Base-by-base conservation (phyloP, 1,140 invertebrate species). In the Ceratosolen solmsi region DNA sequence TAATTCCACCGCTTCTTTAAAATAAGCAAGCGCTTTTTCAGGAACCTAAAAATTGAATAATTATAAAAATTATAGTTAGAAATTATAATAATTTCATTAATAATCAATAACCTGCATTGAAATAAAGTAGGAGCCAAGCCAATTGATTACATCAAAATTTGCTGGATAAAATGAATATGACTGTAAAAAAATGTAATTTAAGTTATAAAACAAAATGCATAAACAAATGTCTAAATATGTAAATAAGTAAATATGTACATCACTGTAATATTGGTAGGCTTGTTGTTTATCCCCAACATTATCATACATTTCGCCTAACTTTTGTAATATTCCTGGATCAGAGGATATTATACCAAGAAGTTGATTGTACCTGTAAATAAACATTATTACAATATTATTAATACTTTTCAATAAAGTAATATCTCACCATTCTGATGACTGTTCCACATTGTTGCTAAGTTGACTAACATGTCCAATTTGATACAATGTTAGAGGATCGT, bases 121-220 rank as follows among this genome's bases (percentile, higher is more conserved):
- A 78, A 98, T 95, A 87, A 97, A 98, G 89, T 98, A 98, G 0
- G 96, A 96, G 63, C 96, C 97, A 38, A 99, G 92, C 94, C 97
- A 99, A 88, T 98, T 96, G 80, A 99, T 96, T 0, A 97, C 96
- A 79, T 95, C 94, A 65, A 98, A 94, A 91, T 97, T 96, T 54
- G 96, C 96, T 72, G 98, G 97, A 90, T 96, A 97, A 88, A 96
- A 96, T 85, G 97, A 94, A 90, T 96, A 97, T 8, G 97, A 96
- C 94, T 97, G 20, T 54, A 85, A 83, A 91, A 88, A 30, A 82
- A 72, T 82, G 80, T 33, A 80, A 30, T 38, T 70, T 54, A 80
- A 15, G 3, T 54, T n/a, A n/a, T 15, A 30, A 63, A 27, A 9
- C 2, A 11, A 17, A 54, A 54, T 54, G 51, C 51, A 11, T 58